A percentile compares a stretch with the other conserved stretches of the same genome.
Evolutionary conservation across 2,113 vertebrate genomes (phyloP).

Genomic region (Numenius arquata): DNA sequence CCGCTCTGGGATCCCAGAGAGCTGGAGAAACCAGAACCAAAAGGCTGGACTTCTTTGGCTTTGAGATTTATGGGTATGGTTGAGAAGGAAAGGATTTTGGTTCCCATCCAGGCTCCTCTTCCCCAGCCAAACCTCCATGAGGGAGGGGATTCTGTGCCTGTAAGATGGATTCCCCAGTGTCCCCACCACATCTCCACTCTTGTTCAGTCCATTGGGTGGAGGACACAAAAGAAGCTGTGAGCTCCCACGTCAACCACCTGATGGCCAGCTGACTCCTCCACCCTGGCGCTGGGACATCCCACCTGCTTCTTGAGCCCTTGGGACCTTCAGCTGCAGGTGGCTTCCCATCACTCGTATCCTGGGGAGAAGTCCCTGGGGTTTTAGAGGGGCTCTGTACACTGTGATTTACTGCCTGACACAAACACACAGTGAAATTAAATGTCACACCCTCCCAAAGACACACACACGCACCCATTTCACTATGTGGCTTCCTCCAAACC

Average conservation of each 20-base stretch:
- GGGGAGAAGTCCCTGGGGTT: neutral
- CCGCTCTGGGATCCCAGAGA: neutral
- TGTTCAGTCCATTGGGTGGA: neutral
- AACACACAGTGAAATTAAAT: fast-evolving
- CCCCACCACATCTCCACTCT: neutral
- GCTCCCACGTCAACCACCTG: fast-evolving
- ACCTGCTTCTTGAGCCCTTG: neutral
- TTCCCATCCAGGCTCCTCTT: neutral
- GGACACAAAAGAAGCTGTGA: neutral
- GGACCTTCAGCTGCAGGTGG: neutral
- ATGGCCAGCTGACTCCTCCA: neutral
- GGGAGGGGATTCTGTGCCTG: neutral
- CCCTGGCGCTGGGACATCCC: fast-evolving
- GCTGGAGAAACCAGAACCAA: neutral
- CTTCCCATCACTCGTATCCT: neutral
- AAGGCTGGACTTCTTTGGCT: neutral
- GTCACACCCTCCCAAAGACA: neutral
- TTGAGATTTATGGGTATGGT: neutral
- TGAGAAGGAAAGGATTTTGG: neutral
- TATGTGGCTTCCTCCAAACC: neutral
- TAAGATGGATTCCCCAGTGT: fast-evolving
- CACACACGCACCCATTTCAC: fast-evolving
- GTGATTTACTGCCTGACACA: neutral
- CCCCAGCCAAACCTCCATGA: neutral
- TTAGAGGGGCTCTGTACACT: fast-evolving